These are phyloP conservation scores for Dasypolia templi DNA, from an alignment of 2,888 invertebrate genomes.

Conservation along the genomic window DNA sequence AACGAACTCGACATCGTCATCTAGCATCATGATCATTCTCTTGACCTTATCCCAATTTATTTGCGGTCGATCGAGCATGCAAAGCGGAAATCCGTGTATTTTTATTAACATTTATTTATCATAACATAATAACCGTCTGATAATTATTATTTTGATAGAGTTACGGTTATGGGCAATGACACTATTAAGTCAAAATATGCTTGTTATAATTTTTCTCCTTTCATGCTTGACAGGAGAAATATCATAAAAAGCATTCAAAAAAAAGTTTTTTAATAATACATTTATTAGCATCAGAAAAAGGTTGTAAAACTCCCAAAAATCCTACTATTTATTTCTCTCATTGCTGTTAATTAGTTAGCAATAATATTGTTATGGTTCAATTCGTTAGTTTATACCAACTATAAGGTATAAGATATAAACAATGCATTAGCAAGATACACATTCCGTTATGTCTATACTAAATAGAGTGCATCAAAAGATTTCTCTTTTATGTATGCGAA, in stretches of 20 bases:
- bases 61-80: not conserved
- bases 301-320: too few relatives aligned
- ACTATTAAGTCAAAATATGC: too few relatives aligned
- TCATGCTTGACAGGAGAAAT: too few relatives aligned
- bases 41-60: not conserved
- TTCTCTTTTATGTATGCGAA: constrained; percentile 75
- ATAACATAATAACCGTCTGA: not conserved
- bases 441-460: constrained; percentile 43
- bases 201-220: too few relatives aligned
- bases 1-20: not conserved
- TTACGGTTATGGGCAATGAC: too few relatives aligned
- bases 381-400: too few relatives aligned
- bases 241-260: too few relatives aligned
- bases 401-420: not conserved
- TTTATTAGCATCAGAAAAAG: too few relatives aligned
- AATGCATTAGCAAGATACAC: constrained; percentile 8
- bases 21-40: not conserved
- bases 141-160: not conserved
- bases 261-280: too few relatives aligned
- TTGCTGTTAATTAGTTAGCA: too few relatives aligned
- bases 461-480: constrained; percentile 66
- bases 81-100: not conserved
- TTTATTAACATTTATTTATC: not conserved
- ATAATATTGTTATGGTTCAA: too few relatives aligned
- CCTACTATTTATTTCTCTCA: too few relatives aligned